A percentile compares a stretch with the other conserved stretches of the same genome.
Conservation (phyloP, 53 echinoderm and acorn worm species). For the Echinometra lucunter region DNA sequence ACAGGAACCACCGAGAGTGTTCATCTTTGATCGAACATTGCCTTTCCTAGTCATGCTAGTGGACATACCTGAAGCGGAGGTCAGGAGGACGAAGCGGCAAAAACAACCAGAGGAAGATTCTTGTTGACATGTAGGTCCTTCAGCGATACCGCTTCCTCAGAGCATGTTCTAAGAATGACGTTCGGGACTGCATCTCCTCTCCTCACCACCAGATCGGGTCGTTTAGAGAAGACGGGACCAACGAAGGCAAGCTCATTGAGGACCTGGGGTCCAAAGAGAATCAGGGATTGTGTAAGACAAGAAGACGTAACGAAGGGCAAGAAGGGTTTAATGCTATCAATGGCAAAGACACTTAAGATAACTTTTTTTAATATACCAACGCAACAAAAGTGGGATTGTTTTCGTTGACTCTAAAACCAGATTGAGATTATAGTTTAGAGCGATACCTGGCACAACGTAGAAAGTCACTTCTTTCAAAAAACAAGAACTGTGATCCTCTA, state of each 20-base stretch:
- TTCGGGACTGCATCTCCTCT: slow-evolving; percentile 54
- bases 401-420: no score
- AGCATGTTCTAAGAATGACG: slow-evolving; percentile 41
- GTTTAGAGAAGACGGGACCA: slow-evolving; percentile 32
- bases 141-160: slow-evolving; percentile 43
- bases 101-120: slow-evolving; percentile 54
- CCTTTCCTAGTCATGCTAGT: no score
- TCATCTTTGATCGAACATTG: no score
- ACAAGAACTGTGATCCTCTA: no score
- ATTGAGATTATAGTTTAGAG: no score
- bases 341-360: no score
- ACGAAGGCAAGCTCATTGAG: slow-evolving; percentile 49
- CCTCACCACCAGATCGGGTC: background rate
- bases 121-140: slow-evolving; percentile 53
- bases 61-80: slow-evolving; percentile 67
- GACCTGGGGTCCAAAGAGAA: slow-evolving; percentile 18
- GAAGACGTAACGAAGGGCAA: background rate
- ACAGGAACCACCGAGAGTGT: no score
- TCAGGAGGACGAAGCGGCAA: slow-evolving; percentile 69
- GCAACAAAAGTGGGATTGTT: no score
- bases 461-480: no score
- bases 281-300: background rate
- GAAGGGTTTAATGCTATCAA: background rate
- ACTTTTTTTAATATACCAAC: no score
- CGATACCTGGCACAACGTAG: no score